Evolutionary conservation across 2,113 vertebrate genomes (phyloP).

Genomic region (Oreochromis tanganicae): DNA sequence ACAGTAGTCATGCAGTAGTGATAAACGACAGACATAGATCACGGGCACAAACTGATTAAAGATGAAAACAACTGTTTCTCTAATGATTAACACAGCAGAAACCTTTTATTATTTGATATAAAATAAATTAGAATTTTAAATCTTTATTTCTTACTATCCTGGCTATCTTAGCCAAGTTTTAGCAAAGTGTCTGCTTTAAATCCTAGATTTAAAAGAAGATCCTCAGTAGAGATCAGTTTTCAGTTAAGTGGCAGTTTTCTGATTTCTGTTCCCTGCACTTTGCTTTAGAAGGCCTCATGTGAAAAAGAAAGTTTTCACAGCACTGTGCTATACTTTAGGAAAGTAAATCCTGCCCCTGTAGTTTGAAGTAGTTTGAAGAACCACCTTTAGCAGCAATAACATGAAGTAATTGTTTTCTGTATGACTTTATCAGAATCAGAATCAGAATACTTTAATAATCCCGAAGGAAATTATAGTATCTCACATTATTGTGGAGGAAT

Average conservation of each 20-base stretch:
- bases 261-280: neutral
- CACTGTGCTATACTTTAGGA: neutral
- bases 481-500: neutral
- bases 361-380: neutral
- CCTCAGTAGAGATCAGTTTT: neutral
- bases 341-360: neutral
- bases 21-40: neutral
- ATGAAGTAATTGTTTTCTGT: neutral
- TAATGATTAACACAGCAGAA: neutral
- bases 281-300: neutral
- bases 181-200: neutral
- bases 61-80: neutral
- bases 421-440: neutral
- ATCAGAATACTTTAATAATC: too few relatives aligned
- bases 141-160: neutral
- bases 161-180: neutral
- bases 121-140: neutral
- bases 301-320: neutral
- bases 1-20: constrained; percentile 20
- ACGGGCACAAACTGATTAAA: neutral
- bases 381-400: neutral
- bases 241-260: neutral
- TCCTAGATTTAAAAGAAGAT: neutral
- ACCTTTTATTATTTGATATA: neutral
- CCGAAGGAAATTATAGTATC: neutral